Conservation (phyloP, 2,888 invertebrate genomes). For the Hermaeophaga mercurialis region DNA sequence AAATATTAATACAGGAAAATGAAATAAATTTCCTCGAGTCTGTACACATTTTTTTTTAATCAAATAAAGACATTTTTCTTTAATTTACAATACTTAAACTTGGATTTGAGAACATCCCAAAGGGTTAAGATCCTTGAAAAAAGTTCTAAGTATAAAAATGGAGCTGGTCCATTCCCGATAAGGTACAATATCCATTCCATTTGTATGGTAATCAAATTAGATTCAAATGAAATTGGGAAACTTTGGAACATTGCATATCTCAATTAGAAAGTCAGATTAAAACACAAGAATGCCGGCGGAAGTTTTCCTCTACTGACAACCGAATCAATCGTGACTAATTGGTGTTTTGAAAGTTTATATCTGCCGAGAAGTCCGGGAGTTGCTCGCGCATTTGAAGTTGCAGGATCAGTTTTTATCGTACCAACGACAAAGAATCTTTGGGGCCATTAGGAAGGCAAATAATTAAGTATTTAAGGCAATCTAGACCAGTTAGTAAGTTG, state of each 20-base stretch:
- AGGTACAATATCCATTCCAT: constrained; percentile 29
- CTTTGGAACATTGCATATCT: constrained; percentile 35
- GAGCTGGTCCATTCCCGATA: background rate
- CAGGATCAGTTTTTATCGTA: too few species aligned
- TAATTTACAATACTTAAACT: too few species aligned
- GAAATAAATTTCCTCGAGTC: too few species aligned
- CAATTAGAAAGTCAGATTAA: constrained; percentile 41
- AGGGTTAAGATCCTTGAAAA: too few species aligned
- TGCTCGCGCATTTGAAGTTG: constrained; percentile 8
- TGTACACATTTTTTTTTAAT: too few species aligned
- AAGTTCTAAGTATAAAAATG: too few species aligned
- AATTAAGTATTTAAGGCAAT: too few species aligned
- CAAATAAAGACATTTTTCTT: too few species aligned
- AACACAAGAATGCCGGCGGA: constrained; percentile 28
- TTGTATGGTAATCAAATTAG: constrained; percentile 34
- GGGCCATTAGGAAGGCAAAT: too few species aligned
- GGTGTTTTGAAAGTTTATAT: constrained; percentile 31
- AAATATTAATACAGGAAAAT: background rate
- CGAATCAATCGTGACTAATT: constrained; percentile 37
- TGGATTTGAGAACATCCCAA: too few species aligned
- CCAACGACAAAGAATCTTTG: too few species aligned
- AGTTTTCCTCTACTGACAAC: constrained; percentile 27
- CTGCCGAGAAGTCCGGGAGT: background rate
- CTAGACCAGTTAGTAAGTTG: too few species aligned
- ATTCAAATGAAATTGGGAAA: constrained; percentile 35